phyloP scores from a whole-genome alignment of 2,113 vertebrate species.

The Silurus glanis region DNA sequence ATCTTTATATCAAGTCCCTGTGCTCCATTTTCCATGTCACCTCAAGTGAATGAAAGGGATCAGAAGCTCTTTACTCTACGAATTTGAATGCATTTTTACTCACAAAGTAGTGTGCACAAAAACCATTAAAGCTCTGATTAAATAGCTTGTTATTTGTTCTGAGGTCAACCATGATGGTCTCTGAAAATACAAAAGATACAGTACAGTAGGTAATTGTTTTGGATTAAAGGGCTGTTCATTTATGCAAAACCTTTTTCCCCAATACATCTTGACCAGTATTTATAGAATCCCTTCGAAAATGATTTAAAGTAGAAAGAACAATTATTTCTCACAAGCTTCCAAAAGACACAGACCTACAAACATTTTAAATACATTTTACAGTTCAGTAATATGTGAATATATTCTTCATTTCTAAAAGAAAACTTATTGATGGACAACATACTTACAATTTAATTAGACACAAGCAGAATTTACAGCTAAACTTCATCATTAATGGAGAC shows the following conservation, averaged over 20 bases:
- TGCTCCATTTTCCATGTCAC: slow-evolving; percentile 38
- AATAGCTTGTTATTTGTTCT: slow-evolving; percentile 50
- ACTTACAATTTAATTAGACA: background rate
- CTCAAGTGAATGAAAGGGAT: slow-evolving; percentile 44
- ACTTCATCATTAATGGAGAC: background rate
- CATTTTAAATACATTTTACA: background rate
- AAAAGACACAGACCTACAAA: background rate
- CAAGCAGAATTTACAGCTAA: background rate
- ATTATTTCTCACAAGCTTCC: background rate
- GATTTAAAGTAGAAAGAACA: background rate
- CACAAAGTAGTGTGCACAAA: slow-evolving; percentile 79
- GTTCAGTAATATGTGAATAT: background rate
- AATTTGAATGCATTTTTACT: slow-evolving; percentile 99
- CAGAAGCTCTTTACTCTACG: slow-evolving; percentile 84
- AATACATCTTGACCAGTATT: background rate
- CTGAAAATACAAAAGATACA: slow-evolving; percentile 30
- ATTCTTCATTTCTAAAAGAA: background rate
- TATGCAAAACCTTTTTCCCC: background rate
- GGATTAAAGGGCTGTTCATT: slow-evolving; percentile 7
- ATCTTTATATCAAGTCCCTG: slow-evolving; percentile 17
- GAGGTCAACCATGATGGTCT: slow-evolving; percentile 3
- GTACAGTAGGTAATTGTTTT: background rate
- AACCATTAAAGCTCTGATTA: slow-evolving; percentile 70
- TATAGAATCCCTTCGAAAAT: background rate
- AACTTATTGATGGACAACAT: background rate